Base-by-base conservation (phyloP, 2,797 vertebrate species). In the Nyctibius grandis region DNA sequence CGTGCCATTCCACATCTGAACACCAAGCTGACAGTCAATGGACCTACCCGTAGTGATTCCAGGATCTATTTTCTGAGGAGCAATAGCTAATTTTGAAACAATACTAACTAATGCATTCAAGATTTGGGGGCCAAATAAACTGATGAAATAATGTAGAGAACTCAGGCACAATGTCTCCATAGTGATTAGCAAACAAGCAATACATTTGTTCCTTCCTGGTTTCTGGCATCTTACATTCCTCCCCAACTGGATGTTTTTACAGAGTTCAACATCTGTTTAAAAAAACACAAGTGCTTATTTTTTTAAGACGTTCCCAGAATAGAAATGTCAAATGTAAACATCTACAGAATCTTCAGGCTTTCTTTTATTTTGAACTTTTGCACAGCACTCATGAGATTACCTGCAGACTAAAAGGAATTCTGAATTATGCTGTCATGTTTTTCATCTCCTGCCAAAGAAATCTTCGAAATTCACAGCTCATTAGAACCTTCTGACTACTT, bases 401-500 rank as follows among this genome's bases (percentile, higher is more conserved):
- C 77, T 45, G 34, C 48, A 81, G 18, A 75, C 54, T 81, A 68
- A 95, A 88, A 83, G 47, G 38, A 91, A 69, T 60, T 89, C 42
- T 82, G 60, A 94, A 70, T 25, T 73, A 47, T 47, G 11, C 10
- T 91, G 23, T 50, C 5, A 0, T 21, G 47, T 10, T 97, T 95
- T 97, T 96, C 65, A 96, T 97, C 96, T 96, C 47, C 70, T 97
- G 69, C 74, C 91, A 94, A 96, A 96, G 85, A 56, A 67, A 94
- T 94, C 93, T 96, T 94, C 86, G 18, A 97, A 97, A 97, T 96
- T 97, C 96, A 97, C 90, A 97, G 94, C 75, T 97, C 92, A 97
- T 97, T 98, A 94, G 74, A 96, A 94, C 73, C 51, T 97, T 97
- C 93, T 95, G 85, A 95, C 94, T 97, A 96, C 92, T 97, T 97